Percentiles rank a stretch among this genome's conserved stretches.
phyloP scores from a whole-genome alignment of 2,113 vertebrate species.

The Paradoxurus hermaphroditus region DNA sequence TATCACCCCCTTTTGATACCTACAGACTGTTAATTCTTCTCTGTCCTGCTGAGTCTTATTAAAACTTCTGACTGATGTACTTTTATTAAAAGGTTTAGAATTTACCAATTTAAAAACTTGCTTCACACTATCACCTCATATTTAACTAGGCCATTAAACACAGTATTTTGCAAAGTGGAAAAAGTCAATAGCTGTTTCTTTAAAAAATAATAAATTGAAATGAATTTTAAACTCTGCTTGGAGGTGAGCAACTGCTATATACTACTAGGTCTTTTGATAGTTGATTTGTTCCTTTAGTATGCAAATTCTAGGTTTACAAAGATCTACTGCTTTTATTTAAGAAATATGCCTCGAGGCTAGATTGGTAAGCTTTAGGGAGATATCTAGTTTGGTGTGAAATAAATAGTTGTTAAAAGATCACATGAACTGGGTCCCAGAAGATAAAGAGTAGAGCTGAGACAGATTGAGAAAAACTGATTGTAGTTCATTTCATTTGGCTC shows the following conservation, averaged over 20 bases:
- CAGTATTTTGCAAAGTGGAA: constrained; percentile 41
- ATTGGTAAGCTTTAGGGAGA: constrained; percentile 90
- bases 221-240: constrained; percentile 80
- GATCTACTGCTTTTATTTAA: constrained; percentile 95
- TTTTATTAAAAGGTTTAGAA: constrained; percentile 74
- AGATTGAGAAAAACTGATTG: constrained; percentile 56
- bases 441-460: constrained; percentile 87
- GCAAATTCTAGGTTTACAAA: constrained; percentile 94
- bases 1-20: constrained; percentile 54
- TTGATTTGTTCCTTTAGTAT: constrained; percentile 91
- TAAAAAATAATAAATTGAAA: constrained; percentile 74
- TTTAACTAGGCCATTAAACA: constrained; percentile 60
- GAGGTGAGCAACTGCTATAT: constrained; percentile 85
- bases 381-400: constrained; percentile 92
- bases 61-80: constrained; percentile 46
- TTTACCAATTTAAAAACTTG: constrained; percentile 68
- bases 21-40: constrained; percentile 64
- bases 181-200: constrained; percentile 61
- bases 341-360: constrained; percentile 93
- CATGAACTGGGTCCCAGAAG: constrained; percentile 91
- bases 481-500: constrained; percentile 75
- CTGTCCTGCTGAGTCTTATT: constrained; percentile 57
- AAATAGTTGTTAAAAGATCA: constrained; percentile 97
- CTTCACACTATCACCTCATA: constrained; percentile 37
- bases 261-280: constrained; percentile 84